These are phyloP conservation scores for Bimastos eiseni DNA, from an alignment of 2,888 invertebrate species.

Conservation along the genomic window DNA sequence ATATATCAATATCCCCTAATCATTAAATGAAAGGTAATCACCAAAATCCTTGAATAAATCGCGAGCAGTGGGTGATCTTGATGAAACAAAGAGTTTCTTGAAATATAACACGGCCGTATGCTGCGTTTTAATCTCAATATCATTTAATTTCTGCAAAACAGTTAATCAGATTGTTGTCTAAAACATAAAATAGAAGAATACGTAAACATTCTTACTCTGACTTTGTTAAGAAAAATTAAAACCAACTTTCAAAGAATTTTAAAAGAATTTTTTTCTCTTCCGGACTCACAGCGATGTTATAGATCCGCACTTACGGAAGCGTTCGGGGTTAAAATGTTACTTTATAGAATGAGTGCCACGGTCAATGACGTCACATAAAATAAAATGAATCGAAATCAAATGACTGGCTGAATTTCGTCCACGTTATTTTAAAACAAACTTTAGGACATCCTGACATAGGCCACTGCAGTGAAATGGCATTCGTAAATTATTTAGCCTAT, in stretches of 20 bases:
- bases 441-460: too few species aligned
- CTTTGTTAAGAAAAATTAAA: constrained; percentile 14
- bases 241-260: constrained; percentile 20
- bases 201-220: constrained; percentile 8
- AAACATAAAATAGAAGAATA: not conserved
- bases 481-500: not conserved
- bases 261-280: constrained; percentile 6
- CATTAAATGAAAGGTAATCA: not conserved
- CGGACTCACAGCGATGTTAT: constrained; percentile 13
- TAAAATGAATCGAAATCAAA: not conserved
- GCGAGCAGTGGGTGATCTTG: constrained; percentile 9
- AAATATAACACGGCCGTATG: not conserved
- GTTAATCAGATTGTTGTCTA: not conserved
- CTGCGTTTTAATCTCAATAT: not conserved
- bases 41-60: not conserved
- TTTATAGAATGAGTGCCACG: not conserved
- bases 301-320: not conserved
- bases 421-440: not conserved
- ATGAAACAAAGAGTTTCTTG: not conserved
- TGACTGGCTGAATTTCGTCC: not conserved
- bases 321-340: not conserved
- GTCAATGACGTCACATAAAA: not conserved
- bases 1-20: not conserved
- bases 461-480: not conserved
- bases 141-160: not conserved